Base-by-base conservation (phyloP, 2,888 invertebrate species). In the Zeuzera pyrina region DNA sequence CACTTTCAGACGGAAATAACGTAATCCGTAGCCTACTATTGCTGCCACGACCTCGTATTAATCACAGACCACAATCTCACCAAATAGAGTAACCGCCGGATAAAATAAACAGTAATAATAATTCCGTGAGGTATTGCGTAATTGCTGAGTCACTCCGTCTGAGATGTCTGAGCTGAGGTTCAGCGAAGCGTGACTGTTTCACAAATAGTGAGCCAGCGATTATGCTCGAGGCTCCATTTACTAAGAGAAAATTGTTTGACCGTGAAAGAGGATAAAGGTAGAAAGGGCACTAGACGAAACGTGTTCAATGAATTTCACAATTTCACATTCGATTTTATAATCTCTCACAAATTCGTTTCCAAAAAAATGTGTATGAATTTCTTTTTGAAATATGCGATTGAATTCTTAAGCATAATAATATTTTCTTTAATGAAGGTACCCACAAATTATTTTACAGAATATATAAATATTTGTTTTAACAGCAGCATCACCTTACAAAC, bases 171-270 rank as follows among this genome's bases (percentile, higher is more conserved):
- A n/a, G 35, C 32, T 29, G 32, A 38, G 42, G 44, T 50, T 54
- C 65, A 65, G 56, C 69, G 61, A 61, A 56, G 59, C 73, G 62
- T 67, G 68, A 68, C 71, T 62, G 43, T 50, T 52, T 52, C 66
- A 59, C 44, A 44, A 63, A 56, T 56, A 25, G 55, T 52, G 50
- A 51, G 44, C 47, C 40, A 51, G 46, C 41, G 47, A 52, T 55
- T 62, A 56, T 58, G 49, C 47, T 54, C 52, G 49, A 52, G 54
- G 55, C 54, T 56, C 49, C 46, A 55, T 55, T 63, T 52, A 59
- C 54, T 36, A 36, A 48, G 48, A 41, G 49, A 55, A 62, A 66
- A 64, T 57, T 50, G 49, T 56, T 56, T 69, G 68, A 53, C 70
- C 38, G 37, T 42, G 39, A 42, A 37, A 42, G 30, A 35, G 35